phyloP scores from a whole-genome alignment of 2,113 vertebrate species.

The Ameiurus melas region DNA sequence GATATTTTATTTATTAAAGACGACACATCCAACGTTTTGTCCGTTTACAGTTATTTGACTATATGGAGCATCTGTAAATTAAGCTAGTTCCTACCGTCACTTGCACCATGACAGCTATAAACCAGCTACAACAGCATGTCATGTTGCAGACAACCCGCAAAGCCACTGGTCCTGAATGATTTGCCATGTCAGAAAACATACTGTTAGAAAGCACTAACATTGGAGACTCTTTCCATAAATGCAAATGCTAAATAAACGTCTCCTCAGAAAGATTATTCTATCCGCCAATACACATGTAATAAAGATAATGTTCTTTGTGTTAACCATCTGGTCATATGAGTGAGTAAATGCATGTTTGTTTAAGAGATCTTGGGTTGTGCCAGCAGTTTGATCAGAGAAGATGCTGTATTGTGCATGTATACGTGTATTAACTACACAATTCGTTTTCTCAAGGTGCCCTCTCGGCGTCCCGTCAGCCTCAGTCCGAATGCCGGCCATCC shows the following conservation, averaged over 20 bases:
- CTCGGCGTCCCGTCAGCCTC: neutral
- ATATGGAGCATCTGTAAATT: neutral
- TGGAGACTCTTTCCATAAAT: no score
- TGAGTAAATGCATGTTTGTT: neutral
- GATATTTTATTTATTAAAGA: neutral
- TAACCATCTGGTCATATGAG: neutral
- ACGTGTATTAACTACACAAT: neutral
- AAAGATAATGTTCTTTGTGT: neutral
- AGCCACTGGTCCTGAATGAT: neutral
- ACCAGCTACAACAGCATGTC: neutral
- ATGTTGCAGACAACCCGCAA: neutral
- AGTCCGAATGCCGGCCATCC: neutral
- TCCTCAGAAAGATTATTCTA: no score
- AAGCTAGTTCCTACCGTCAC: neutral
- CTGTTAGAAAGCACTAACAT: neutral
- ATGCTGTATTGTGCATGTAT: neutral
- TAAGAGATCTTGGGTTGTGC: neutral
- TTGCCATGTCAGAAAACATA: neutral
- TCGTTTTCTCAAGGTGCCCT: slow-evolving; percentile 14
- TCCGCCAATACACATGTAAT: no score
- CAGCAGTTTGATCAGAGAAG: neutral
- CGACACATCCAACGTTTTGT: neutral
- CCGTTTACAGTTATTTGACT: neutral
- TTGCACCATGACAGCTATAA: neutral
- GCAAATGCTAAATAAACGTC: no score